These are phyloP conservation scores for Neotoma lepida DNA, from an alignment of 2,113 vertebrate species.

Conservation along the genomic window DNA sequence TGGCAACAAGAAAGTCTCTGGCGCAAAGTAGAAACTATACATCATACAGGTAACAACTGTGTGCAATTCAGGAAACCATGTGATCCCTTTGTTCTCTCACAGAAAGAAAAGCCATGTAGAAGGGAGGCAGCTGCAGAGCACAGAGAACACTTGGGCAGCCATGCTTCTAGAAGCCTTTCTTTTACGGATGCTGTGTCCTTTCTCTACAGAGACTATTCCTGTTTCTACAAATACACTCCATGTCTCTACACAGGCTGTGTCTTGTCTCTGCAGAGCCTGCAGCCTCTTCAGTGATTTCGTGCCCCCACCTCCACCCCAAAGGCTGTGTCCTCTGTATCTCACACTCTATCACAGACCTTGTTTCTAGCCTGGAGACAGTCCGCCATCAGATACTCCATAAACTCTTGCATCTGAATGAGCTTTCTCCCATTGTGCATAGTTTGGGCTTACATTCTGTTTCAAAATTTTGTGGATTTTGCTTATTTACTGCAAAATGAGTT, in stretches of 20 bases:
- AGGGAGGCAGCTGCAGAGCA: rapidly evolving
- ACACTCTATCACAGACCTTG: rapidly evolving
- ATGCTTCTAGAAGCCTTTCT: too few relatives aligned
- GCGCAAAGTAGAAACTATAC: background rate
- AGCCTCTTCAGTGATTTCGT: background rate
- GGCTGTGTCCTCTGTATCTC: background rate
- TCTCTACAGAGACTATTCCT: background rate
- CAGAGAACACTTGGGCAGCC: background rate
- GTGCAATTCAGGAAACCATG: background rate
- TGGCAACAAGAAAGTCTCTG: background rate
- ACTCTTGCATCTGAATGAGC: background rate
- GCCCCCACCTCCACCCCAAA: background rate
- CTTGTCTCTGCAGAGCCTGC: background rate
- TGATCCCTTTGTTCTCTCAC: background rate
- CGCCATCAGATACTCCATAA: background rate
- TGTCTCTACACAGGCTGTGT: background rate
- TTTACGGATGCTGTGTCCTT: background rate
- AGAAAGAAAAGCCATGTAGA: background rate
- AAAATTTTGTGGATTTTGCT: background rate
- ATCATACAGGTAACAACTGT: background rate
- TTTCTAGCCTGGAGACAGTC: background rate
- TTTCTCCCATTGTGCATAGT: background rate
- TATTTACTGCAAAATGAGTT: background rate
- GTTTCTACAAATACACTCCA: background rate
- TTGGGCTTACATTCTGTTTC: background rate